Evolutionary conservation across 2,888 invertebrate species (phyloP), one percentile per base, ranked within the genome.

Genomic region (Drosophila tripunctata): DNA sequence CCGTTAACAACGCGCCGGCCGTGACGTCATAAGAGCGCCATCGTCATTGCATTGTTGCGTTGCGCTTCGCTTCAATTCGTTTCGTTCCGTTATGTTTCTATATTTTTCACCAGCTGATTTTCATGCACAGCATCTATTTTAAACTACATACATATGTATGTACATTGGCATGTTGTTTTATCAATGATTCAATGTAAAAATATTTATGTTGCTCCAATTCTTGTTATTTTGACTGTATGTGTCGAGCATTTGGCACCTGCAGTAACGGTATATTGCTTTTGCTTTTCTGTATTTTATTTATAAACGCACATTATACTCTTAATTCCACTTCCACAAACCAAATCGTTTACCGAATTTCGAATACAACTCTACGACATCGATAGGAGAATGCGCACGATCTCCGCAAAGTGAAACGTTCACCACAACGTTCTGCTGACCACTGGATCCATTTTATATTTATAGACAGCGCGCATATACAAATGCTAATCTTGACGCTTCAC

Each of bases 401-500:
- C 8, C 40, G 51, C 56, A 24, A 40, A 51, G 15, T 31, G 61
- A 76, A 65, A 65, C 77, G 80, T 43, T 54, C 78, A 78, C 64
- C 60, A 56, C 84, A 58, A 77, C 78, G 87, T 48, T 84, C 75
- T 56, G 54, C 24, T 58, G 56, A 52, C 57, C 48, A 80, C 79
- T 86, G 67, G 41, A 21, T 41, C 45, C 55, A 38, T 40, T 61
- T 61, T 84, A 86, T 84, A 86, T 84, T 83, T 69, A 69, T 86
- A 86, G 80, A 73, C 43, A 47, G 38, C 72, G 24, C n/a, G n/a
- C n/a, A n/a, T 60, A 67, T 60, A 45, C 43, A 60, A 67, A 62
- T 68, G 68, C 62, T 73, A 77, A 67, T 80, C 61, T 81, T 84
- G 75, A 84, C 78, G 81, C 82, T 56, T 73, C 63, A 84, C 75